Conservation (phyloP, 2,888 invertebrate genomes). For the Mythimna ferrago region DNA sequence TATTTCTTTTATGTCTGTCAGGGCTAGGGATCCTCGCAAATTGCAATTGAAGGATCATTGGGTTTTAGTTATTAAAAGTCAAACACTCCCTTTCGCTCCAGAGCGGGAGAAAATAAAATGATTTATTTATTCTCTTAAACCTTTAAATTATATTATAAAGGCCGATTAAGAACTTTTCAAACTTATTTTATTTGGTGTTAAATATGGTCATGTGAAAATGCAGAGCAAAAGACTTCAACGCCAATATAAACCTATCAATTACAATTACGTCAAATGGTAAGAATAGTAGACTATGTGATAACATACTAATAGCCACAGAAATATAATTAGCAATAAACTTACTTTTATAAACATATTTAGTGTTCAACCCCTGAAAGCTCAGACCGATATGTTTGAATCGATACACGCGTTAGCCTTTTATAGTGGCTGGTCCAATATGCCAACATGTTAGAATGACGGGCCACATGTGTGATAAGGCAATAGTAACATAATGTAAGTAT, state of each 20-base stretch:
- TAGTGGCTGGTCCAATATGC: conserved; percentile 70
- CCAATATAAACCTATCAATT: background rate
- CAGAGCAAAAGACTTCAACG: conserved; percentile 22
- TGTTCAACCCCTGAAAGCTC: conserved; percentile 75
- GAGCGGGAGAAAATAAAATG: too few relatives aligned
- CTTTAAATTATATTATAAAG: too few relatives aligned
- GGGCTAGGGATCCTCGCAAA: too few relatives aligned
- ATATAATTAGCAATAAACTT: conserved; percentile 65
- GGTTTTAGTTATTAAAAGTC: too few relatives aligned
- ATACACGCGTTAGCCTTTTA: conserved; percentile 78
- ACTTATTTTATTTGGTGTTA: background rate
- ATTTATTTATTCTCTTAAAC: too few relatives aligned
- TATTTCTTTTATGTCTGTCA: too few relatives aligned
- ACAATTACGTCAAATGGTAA: too few relatives aligned
- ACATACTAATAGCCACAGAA: background rate
- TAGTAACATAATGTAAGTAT: conserved; percentile 68
- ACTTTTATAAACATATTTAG: conserved; percentile 84
- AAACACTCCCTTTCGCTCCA: too few relatives aligned
- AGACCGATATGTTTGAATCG: conserved; percentile 73
- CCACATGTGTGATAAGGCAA: conserved; percentile 75
- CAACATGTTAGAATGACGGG: conserved; percentile 71
- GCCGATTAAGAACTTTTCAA: background rate
- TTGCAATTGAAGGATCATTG: too few relatives aligned
- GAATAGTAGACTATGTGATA: too few relatives aligned
- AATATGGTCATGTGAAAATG: background rate